phyloP scores from a whole-genome alignment of 2,888 invertebrate species.

The Mantis religiosa region DNA sequence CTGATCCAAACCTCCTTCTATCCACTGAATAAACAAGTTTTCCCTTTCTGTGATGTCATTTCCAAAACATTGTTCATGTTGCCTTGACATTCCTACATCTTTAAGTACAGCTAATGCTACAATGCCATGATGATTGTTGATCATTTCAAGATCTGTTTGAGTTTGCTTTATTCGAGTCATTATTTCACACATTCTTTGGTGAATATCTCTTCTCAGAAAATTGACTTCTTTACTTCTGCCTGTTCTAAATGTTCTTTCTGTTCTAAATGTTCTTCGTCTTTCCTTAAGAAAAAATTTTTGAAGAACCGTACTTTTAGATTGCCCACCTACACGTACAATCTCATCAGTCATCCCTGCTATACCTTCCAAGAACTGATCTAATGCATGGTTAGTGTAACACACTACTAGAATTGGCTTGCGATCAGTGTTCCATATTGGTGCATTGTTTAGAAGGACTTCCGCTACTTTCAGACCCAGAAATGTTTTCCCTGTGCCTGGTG shows the following conservation, averaged over 20 bases:
- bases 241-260: too few relatives aligned
- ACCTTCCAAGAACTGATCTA: conserved; percentile 80
- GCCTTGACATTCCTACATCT: not conserved
- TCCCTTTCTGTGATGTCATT: not conserved
- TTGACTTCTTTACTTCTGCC: too few relatives aligned
- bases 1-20: conserved; percentile 7
- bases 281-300: conserved; percentile 12
- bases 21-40: not conserved
- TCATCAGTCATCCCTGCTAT: conserved; percentile 54
- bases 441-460: conserved; percentile 37
- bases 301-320: conserved; percentile 54
- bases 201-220: conserved; percentile 2
- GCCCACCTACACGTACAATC: conserved; percentile 66
- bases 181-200: not conserved
- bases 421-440: conserved; percentile 39
- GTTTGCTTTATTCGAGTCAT: conserved; percentile 21
- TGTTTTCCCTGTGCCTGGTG: conserved; percentile 86
- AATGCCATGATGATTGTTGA: conserved; percentile 42
- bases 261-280: not conserved
- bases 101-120: conserved; percentile 21
- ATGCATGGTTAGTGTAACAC: conserved; percentile 81
- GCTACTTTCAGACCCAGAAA: conserved; percentile 73
- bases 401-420: conserved; percentile 68
- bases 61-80: not conserved
- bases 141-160: conserved; percentile 30